phyloP scores from a whole-genome alignment of 2,888 invertebrate genomes.

The Myathropa florea region DNA sequence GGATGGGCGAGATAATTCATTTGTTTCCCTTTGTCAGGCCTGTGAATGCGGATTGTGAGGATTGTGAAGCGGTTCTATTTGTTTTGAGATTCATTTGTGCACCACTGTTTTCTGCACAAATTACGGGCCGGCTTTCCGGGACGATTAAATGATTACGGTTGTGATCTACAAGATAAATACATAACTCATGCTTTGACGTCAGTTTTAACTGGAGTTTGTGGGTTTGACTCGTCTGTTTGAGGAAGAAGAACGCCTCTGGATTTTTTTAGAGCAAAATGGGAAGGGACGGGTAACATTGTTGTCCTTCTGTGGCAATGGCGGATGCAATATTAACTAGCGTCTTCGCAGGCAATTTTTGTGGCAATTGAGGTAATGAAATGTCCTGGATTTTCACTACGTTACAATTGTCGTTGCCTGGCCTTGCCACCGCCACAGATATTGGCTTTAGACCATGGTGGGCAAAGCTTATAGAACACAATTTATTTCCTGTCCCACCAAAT shows the following conservation, averaged over 20 bases:
- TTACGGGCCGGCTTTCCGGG: background rate
- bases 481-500: no score
- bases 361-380: no score
- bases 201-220: background rate
- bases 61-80: constrained; percentile 9
- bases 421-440: no score
- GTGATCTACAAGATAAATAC: background rate
- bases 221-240: background rate
- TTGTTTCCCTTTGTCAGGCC: constrained; percentile 9
- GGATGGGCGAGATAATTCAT: constrained; percentile 18
- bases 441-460: no score
- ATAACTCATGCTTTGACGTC: background rate
- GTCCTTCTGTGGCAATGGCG: no score
- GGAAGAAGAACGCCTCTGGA: background rate
- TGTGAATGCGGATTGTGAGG: background rate
- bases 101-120: background rate
- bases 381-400: no score
- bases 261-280: no score
- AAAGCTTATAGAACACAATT: no score
- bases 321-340: no score
- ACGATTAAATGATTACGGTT: background rate
- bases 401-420: no score
- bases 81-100: background rate
- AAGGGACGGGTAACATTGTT: no score
- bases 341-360: no score